Evolutionary conservation across 2,888 invertebrate genomes (phyloP).

Genomic region (Eudasyphora cyanicolor): DNA sequence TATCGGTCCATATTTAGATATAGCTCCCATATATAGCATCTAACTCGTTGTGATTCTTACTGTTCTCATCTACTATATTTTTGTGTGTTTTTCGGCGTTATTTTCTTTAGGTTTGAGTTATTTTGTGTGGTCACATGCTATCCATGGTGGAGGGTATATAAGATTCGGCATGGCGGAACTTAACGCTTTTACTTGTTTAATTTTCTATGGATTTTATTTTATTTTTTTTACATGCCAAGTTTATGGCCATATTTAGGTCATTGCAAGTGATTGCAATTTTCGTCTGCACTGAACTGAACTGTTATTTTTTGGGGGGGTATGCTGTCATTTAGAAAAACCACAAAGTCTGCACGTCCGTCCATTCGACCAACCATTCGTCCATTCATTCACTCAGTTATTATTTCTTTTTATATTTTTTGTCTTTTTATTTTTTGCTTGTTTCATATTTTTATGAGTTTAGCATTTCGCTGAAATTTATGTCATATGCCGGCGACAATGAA

Average conservation of each 20-base stretch:
- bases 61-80: too few species aligned
- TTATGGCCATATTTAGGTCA: conserved; percentile 20
- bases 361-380: background rate
- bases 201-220: too few species aligned
- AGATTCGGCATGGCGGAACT: too few species aligned
- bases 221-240: conserved; percentile 14
- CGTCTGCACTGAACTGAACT: background rate
- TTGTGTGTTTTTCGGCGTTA: too few species aligned
- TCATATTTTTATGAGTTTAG: conserved; percentile 45
- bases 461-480: conserved; percentile 51
- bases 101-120: too few species aligned
- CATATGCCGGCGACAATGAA: conserved; percentile 56
- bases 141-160: too few species aligned
- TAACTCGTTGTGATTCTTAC: too few species aligned
- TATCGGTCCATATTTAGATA: too few species aligned
- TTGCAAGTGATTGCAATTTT: conserved; percentile 14
- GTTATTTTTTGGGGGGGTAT: background rate
- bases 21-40: too few species aligned
- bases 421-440: conserved; percentile 5
- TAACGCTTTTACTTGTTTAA: too few species aligned
- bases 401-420: background rate
- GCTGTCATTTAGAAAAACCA: conserved; percentile 25
- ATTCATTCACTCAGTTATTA: conserved; percentile 24
- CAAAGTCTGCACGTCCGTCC: conserved; percentile 28
- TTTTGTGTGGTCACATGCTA: too few species aligned